A percentile compares a stretch with the other conserved stretches of the same genome.
These are phyloP conservation scores for Epinephelus cyanopodus DNA, from an alignment of 2,113 vertebrate species.

Conservation along the genomic window DNA sequence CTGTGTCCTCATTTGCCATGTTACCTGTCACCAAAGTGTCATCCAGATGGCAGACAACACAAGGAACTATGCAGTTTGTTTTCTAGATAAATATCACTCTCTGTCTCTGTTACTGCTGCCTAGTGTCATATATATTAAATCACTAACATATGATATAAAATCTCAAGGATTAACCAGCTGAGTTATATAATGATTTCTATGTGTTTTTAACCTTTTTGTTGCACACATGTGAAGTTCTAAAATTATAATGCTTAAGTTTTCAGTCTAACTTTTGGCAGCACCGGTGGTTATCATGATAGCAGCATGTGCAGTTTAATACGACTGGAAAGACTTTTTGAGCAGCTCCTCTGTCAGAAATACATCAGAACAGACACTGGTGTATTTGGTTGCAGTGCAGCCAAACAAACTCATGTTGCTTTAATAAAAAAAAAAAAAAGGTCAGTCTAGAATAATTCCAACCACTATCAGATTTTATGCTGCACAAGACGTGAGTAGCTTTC, in stretches of 20 bases:
- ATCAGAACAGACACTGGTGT: neutral
- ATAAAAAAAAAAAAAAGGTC: neutral
- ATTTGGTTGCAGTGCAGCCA: constrained; percentile 2
- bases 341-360: constrained; percentile 6
- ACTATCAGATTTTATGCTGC: neutral
- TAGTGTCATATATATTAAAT: neutral
- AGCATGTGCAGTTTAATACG: neutral
- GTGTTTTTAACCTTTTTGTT: neutral
- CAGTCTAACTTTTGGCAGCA: neutral
- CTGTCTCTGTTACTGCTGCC: neutral
- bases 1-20: constrained; percentile 44
- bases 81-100: constrained; percentile 12
- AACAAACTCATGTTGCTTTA: constrained; percentile 1
- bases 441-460: constrained; percentile 23
- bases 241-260: neutral
- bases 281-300: neutral
- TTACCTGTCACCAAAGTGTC: constrained; percentile 51
- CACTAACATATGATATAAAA: neutral
- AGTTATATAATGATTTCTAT: neutral
- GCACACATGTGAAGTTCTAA: neutral
- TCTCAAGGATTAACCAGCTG: neutral
- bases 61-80: neutral
- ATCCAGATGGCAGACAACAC: constrained; percentile 21
- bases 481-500: neutral
- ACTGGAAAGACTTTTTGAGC: neutral